A percentile compares a stretch with the other conserved stretches of the same genome.
Conservation (phyloP, 2,888 invertebrate species). For the Ormia ochracea region DNA sequence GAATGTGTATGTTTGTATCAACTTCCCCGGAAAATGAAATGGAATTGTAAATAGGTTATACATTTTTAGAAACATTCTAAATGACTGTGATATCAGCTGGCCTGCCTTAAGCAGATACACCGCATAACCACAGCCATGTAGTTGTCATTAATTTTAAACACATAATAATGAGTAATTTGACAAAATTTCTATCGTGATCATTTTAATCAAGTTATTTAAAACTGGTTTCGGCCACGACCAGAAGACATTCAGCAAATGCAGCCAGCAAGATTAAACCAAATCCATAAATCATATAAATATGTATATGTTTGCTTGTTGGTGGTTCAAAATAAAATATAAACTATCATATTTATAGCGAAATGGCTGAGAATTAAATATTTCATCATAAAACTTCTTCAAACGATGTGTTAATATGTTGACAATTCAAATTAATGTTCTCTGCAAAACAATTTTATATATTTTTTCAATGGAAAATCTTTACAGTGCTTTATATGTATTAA, state of each 20-base stretch:
- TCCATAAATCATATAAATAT: constrained; percentile 30
- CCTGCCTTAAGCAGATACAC: not conserved
- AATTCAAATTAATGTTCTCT: constrained; percentile 27
- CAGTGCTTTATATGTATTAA: not conserved
- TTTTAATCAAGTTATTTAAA: not conserved
- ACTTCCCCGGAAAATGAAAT: not conserved
- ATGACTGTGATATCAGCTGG: not conserved
- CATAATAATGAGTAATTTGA: constrained; percentile 54
- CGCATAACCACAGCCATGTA: constrained; percentile 9
- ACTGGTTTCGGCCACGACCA: not conserved
- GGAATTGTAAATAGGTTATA: constrained; percentile 7
- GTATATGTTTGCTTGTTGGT: not conserved
- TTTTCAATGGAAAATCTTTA: not conserved
- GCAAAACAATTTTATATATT: constrained; percentile 1
- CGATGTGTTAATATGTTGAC: constrained; percentile 47
- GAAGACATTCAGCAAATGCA: not conserved
- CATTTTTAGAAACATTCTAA: constrained; percentile 22
- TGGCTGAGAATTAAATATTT: constrained; percentile 51
- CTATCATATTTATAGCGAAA: constrained; percentile 51
- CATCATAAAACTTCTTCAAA: constrained; percentile 37
- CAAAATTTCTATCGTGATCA: not conserved
- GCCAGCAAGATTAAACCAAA: constrained; percentile 6
- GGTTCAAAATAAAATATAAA: constrained; percentile 26
- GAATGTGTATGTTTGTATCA: not conserved
- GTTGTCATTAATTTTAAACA: constrained; percentile 58